Evolutionary conservation across 2,113 vertebrate species (phyloP).

Genomic region (Puntigrus tetrazona): DNA sequence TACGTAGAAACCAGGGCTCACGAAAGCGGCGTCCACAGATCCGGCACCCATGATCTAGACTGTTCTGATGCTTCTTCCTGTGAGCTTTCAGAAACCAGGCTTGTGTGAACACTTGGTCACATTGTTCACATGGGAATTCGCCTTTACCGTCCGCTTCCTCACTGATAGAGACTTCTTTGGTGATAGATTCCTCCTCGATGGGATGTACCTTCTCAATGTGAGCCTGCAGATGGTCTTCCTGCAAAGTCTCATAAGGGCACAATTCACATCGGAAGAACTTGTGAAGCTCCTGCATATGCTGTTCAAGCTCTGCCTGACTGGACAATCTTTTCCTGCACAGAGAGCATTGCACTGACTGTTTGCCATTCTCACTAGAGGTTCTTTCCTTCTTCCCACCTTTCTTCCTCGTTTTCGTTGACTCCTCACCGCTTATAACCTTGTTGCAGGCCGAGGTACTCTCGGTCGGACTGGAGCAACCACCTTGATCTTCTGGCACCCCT

Average conservation of each 20-base stretch:
- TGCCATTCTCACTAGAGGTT: constrained; percentile 30
- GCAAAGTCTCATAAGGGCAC: constrained; percentile 75
- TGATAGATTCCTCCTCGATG: constrained; percentile 70
- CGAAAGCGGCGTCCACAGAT: constrained; percentile 95
- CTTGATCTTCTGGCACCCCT: constrained; percentile 72
- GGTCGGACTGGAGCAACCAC: constrained; percentile 77
- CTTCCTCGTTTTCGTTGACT: constrained; percentile 64
- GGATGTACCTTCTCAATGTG: constrained; percentile 81
- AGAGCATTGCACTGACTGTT: constrained; percentile 54
- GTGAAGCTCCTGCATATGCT: constrained; percentile 78
- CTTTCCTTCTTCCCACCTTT: constrained; percentile 70
- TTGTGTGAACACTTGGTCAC: constrained; percentile 90
- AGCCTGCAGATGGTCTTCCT: constrained; percentile 79
- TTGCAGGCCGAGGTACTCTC: constrained; percentile 81
- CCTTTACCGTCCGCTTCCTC: constrained; percentile 63
- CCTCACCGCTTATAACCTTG: constrained; percentile 76
- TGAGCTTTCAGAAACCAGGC: constrained; percentile 92
- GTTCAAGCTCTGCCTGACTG: constrained; percentile 79
- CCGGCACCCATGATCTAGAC: constrained; percentile 91
- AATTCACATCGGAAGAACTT: constrained; percentile 80
- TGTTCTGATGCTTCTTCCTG: constrained; percentile 90
- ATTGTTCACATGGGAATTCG: constrained; percentile 86
- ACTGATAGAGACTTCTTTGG: constrained; percentile 48
- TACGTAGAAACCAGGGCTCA: constrained; percentile 97
- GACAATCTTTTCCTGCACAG: constrained; percentile 81